Conservation (phyloP, 2,888 invertebrate genomes). For the Parthenolecanium corni region DNA sequence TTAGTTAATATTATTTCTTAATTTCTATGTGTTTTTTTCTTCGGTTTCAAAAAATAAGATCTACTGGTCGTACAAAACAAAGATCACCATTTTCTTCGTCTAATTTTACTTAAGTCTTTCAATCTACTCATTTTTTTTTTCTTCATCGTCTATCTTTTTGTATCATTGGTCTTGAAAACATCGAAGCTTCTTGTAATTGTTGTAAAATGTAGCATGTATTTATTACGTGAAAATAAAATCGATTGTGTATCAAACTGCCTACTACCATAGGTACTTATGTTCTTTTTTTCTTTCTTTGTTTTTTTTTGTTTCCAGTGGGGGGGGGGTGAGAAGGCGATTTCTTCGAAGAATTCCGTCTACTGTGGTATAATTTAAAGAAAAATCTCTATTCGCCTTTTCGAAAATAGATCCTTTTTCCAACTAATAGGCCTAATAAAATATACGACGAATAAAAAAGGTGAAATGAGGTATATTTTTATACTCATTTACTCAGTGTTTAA, state of each 20-base stretch:
- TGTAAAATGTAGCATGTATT: constrained; percentile 17
- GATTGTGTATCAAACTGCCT: constrained; percentile 4
- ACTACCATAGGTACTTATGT: too few species aligned
- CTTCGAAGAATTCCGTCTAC: too few species aligned
- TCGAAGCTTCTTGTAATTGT: constrained; percentile 21
- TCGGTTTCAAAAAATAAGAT: background rate
- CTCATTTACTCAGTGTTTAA: too few species aligned
- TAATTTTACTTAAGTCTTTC: constrained; percentile 25
- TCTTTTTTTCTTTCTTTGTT: too few species aligned
- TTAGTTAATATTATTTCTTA: background rate
- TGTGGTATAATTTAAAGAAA: too few species aligned
- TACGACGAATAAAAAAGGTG: too few species aligned
- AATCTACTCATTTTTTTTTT: constrained; percentile 18
- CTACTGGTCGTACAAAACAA: background rate
- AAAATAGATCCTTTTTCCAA: too few species aligned
- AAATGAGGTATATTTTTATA: too few species aligned
- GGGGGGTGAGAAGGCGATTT: too few species aligned
- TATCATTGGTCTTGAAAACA: constrained; percentile 17
- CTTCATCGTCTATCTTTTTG: constrained; percentile 13
- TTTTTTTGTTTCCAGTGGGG: too few species aligned
- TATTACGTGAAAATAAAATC: constrained; percentile 14
- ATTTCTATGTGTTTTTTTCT: background rate
- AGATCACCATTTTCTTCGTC: background rate
- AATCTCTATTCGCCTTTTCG: too few species aligned
- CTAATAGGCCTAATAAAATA: too few species aligned